Conservation (phyloP, 1,140 invertebrate species). For the Bombus picipes region DNA sequence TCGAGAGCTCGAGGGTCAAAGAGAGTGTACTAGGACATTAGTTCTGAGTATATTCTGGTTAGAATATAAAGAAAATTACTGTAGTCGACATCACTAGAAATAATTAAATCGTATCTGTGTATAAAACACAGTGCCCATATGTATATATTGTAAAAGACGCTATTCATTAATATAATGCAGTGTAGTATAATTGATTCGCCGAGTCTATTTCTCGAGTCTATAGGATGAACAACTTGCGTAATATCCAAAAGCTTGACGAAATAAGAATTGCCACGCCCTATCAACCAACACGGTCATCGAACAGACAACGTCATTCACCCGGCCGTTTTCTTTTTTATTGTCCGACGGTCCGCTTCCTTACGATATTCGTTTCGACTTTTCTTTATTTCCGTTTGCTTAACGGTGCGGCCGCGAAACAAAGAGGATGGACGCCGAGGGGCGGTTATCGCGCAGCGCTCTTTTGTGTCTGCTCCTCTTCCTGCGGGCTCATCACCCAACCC, state of each 20-base stretch:
- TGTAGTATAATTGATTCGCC: too few species aligned
- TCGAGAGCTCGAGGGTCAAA: neutral
- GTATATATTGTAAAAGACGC: too few species aligned
- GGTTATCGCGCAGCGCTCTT: conserved; percentile 28
- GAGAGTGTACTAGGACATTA: neutral
- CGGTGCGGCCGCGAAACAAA: conserved; percentile 52
- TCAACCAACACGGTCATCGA: conserved; percentile 21
- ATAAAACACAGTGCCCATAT: too few species aligned
- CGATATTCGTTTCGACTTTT: conserved; percentile 52
- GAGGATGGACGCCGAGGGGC: conserved; percentile 36
- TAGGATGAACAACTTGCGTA: neutral
- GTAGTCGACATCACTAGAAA: too few species aligned
- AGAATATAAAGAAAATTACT: neutral
- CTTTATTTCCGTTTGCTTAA: conserved; percentile 52
- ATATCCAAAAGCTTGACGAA: neutral
- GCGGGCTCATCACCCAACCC: conserved; percentile 34
- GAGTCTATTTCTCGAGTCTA: neutral
- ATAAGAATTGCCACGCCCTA: neutral
- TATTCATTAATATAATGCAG: too few species aligned
- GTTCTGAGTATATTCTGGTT: neutral
- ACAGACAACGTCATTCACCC: neutral
- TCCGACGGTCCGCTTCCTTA: conserved; percentile 31
- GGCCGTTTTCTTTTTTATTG: conserved; percentile 31
- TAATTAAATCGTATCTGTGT: too few species aligned
- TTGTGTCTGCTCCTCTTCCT: conserved; percentile 53